Evolutionary conservation across 2,888 invertebrate species (phyloP).

Genomic region (Iselma pallidipennis): DNA sequence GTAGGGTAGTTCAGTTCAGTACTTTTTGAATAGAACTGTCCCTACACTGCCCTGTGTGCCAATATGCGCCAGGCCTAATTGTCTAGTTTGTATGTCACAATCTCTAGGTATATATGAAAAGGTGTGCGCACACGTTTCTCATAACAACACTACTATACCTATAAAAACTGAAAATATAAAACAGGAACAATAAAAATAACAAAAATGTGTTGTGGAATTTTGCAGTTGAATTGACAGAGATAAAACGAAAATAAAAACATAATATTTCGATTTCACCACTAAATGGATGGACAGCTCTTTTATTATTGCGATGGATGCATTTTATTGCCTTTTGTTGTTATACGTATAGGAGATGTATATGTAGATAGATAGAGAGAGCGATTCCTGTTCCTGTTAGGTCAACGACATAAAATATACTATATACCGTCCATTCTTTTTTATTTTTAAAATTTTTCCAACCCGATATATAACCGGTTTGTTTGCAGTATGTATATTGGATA

Average conservation of each 20-base stretch:
- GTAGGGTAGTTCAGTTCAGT: too few relatives aligned
- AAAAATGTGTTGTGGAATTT: background rate
- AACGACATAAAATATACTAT: background rate
- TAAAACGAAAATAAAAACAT: background rate
- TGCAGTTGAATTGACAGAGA: background rate
- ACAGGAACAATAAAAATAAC: background rate
- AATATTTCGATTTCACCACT: background rate
- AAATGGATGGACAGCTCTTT: background rate
- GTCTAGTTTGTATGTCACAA: background rate
- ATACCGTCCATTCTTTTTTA: background rate
- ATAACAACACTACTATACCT: background rate
- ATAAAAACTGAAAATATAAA: background rate
- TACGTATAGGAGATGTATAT: too few relatives aligned
- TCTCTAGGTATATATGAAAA: background rate
- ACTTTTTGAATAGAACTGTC: too few relatives aligned
- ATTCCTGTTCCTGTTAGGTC: slow-evolving; percentile 1
- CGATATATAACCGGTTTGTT: background rate
- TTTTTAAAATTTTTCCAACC: background rate
- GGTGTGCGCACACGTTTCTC: background rate
- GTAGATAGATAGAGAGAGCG: background rate
- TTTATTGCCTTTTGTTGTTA: background rate
- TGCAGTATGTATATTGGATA: background rate
- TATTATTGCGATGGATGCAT: too few relatives aligned
- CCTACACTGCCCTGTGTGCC: too few relatives aligned
- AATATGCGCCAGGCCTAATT: background rate